These are phyloP conservation scores for Pachycephus smyrnensis DNA, from an alignment of 2,888 invertebrate genomes.

Conservation along the genomic window DNA sequence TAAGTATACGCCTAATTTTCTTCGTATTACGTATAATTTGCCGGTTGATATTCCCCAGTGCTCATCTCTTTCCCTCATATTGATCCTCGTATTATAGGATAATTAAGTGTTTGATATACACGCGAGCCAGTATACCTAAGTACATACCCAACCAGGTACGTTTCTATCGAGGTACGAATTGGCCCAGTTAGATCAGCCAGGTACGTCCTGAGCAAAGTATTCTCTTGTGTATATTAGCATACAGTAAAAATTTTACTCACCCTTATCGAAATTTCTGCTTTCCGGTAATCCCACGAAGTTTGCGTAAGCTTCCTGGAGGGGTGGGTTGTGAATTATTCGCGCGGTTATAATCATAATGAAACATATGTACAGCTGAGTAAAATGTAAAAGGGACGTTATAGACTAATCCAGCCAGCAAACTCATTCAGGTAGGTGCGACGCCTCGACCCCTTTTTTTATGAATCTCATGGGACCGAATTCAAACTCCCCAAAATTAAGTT, in stretches of 20 bases:
- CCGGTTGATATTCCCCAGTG: constrained; percentile 31
- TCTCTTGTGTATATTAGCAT: neutral
- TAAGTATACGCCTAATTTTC: constrained; percentile 34
- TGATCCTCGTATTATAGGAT: constrained; percentile 35
- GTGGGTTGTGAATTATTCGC: neutral
- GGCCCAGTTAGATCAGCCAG: neutral
- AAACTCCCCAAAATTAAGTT: neutral
- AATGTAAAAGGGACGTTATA: neutral
- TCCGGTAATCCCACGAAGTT: neutral
- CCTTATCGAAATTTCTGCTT: neutral
- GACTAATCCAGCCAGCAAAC: neutral
- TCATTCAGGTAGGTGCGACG: neutral
- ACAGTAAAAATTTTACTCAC: neutral
- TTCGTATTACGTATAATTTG: constrained; percentile 44
- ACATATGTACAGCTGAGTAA: neutral
- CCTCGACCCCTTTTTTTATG: neutral
- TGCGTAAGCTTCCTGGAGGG: neutral
- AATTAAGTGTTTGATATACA: constrained; percentile 30
- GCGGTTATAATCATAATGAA: neutral
- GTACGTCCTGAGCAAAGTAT: neutral
- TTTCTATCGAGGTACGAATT: neutral
- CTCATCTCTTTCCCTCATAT: constrained; percentile 31
- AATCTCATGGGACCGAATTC: neutral
- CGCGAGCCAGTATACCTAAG: neutral
- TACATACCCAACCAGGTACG: neutral